Evolutionary conservation across 2,797 vertebrate genomes (phyloP).

Genomic region (Microctenopoma stevenorrisi): DNA sequence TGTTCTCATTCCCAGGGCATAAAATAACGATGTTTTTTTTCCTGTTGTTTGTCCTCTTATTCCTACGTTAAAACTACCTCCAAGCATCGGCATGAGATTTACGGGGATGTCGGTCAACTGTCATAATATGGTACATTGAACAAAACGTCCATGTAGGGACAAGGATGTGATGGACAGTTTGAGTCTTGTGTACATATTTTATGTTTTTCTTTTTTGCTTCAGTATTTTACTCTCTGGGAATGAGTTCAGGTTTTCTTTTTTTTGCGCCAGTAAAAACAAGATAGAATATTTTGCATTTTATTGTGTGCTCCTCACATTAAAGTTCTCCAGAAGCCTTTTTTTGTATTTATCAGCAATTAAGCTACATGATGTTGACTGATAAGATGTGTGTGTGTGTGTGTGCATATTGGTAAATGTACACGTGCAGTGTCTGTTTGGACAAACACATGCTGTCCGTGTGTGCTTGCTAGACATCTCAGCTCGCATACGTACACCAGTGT

Average conservation of each 20-base stretch:
- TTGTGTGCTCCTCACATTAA: conserved; percentile 16
- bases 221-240: not conserved
- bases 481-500: conserved; percentile 27
- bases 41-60: too few species aligned
- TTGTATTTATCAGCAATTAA: conserved; percentile 3
- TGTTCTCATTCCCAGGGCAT: too few species aligned
- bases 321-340: not conserved
- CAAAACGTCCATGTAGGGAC: too few species aligned
- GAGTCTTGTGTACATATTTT: too few species aligned
- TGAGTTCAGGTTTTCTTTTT: not conserved
- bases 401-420: not conserved
- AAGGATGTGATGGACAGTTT: too few species aligned
- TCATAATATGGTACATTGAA: too few species aligned
- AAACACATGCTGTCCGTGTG: not conserved
- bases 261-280: conserved; percentile 1
- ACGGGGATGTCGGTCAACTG: too few species aligned
- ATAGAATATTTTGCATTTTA: conserved; percentile 23
- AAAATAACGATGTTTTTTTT: too few species aligned
- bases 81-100: too few species aligned
- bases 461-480: conserved; percentile 9
- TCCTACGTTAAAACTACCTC: too few species aligned
- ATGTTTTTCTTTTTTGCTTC: too few species aligned
- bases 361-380: not conserved
- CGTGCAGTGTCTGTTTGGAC: conserved; percentile 1
- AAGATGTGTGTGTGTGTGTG: not conserved